Base-by-base conservation (phyloP, 2,888 invertebrate genomes). In the Baccha elongata region DNA sequence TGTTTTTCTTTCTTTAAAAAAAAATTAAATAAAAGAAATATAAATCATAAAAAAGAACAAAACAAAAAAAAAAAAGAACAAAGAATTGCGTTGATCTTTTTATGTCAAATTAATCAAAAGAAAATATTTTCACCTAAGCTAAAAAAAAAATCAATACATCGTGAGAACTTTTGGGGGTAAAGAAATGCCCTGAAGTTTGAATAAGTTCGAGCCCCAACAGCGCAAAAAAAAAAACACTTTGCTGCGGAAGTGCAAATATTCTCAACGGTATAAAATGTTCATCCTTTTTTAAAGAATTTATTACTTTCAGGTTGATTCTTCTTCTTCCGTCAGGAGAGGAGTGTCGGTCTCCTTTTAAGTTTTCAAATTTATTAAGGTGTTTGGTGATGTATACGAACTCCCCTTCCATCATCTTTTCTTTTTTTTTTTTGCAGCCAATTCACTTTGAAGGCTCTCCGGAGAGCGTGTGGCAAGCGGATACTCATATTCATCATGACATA, bases 61-160 rank as follows among this genome's bases (percentile, higher is more conserved):
- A 19, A 29, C 15, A 23, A 48, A 58, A 29, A 50, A 23, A 48
- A 21, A 60, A 10, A 58, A 21, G n/a, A 26, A 23, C 2, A 6
- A 35, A 37, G 42, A 75, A 64, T 74, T 53, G 50, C 48, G 62
- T 74, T 80, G 50, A 73, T 62, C 46, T 52, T 46, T 67, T 62
- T 48, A 58, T 29, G 60, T 53, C 67, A 62, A 79, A 79, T 52
- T 60, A 75, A 75, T 73, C 62, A 46, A 32, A 68, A 68, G 48
- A 80, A 32, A 65, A 53, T 35, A 11, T 53, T 50, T 32, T 35
- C 21, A 58, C 23, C 40, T 40, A 15, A n/a, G n/a, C n/a, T 15
- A 32, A 40, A 44, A 29, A 37, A 55, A 37, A 68, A 52, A 32
- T 7, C 40, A 69, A 64, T 64, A 64, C 74, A 74, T 50, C 50